Evolutionary conservation across 2,797 vertebrate genomes (phyloP), one percentile per base, ranked within the genome.

Genomic region (Phataginus tetradactyla): DNA sequence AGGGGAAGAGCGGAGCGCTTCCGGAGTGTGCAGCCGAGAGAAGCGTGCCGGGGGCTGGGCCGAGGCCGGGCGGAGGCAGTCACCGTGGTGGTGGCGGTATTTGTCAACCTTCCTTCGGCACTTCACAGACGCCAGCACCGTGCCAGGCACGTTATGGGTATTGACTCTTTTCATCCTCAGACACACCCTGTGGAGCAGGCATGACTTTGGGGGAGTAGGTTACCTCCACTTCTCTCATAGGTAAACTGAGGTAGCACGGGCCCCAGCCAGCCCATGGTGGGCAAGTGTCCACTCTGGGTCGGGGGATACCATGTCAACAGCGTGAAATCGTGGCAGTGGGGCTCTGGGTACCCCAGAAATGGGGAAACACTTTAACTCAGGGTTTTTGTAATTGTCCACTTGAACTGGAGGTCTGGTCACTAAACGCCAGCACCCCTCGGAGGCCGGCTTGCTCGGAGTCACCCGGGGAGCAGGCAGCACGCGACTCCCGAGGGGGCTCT

Each of bases 271-370:
- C 20, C 27, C 37, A 4, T 9, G 0, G 8, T 14, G 15, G 7
- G 1, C 32, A 7, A 0, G 18, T 9, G 78, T 71, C 57, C 51
- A 20, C 42, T 49, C 55, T 1, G 11, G 9, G 0, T 9, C 29
- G 29, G 39, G 27, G 12, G 20, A 37, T 4, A 0, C 11, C 8
- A 0, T 11, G 32, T 10, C 1, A 4, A 17, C 12, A 51, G 32
- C 68, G 0, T 25, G 66, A n/a, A 32, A 53, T 15, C 4, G 18
- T 34, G 7, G 4, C 17, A 4, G 29, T 10, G 32, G 37, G 88
- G 23, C 34, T 61, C 37, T 3, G 37, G 61, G 25, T 42, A 42
- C 42, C 45, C 4, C 2, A 0, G 37, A 39, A 81, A 61, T 1
- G 10, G 49, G 37, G 18, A 53, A 69, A n/a, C 20, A 18, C 53